Evolutionary conservation across 2,113 vertebrate genomes (phyloP).

Genomic region (Leptosomus discolor): DNA sequence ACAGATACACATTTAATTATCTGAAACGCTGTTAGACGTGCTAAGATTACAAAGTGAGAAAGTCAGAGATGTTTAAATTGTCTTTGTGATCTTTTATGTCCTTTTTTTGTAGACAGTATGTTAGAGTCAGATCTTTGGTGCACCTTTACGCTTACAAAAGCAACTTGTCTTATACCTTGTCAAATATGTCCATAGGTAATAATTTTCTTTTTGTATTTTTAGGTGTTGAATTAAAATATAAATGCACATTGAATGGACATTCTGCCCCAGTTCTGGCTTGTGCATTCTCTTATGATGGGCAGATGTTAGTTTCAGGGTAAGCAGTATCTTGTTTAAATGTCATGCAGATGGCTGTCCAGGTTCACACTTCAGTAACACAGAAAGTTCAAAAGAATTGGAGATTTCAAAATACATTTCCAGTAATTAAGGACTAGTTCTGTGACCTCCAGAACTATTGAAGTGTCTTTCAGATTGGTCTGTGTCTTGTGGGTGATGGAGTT

Average conservation of each 20-base stretch:
- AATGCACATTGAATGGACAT: constrained; percentile 77
- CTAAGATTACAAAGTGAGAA: neutral
- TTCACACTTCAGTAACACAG: neutral
- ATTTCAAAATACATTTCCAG: neutral
- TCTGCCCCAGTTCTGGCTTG: constrained; percentile 86
- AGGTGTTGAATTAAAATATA: constrained; percentile 78
- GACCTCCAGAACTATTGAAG: neutral
- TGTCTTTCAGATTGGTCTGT: neutral
- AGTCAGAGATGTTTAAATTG: neutral
- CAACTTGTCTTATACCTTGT: neutral
- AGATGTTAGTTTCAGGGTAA: constrained; percentile 86
- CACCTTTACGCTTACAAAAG: neutral
- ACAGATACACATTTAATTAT: neutral
- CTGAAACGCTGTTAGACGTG: neutral
- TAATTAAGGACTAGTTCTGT: neutral
- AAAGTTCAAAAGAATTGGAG: neutral
- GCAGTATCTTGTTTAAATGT: neutral
- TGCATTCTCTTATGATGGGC: constrained; percentile 85
- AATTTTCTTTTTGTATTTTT: neutral
- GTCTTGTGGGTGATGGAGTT: neutral
- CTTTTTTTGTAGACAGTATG: neutral
- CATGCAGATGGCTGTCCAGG: neutral
- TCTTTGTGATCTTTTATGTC: neutral
- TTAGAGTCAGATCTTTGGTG: neutral
- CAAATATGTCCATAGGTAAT: neutral